phyloP scores from a whole-genome alignment of 37 sponge, comb jelly and placozoan genomes.

The Spongia lamella region DNA sequence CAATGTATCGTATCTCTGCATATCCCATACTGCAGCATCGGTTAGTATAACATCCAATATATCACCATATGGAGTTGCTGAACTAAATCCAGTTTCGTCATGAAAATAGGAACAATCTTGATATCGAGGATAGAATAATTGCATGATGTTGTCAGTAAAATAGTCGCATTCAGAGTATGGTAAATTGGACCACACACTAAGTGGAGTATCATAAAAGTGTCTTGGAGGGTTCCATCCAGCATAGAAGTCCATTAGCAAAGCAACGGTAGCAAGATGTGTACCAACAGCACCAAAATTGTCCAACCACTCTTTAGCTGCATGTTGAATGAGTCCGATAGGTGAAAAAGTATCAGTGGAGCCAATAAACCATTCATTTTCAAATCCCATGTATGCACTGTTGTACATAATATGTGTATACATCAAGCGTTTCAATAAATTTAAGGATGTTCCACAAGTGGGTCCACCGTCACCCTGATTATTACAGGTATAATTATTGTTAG shows the following conservation, averaged over 20 bases:
- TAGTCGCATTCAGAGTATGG: conserved; percentile 49
- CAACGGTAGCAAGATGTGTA: conserved; percentile 26
- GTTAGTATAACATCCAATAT: conserved; percentile 45
- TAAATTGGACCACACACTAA: conserved; percentile 32
- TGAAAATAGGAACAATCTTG: conserved; percentile 65
- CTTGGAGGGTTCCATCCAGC: conserved; percentile 44
- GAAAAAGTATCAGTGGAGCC: conserved; percentile 6
- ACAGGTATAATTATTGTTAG: conserved; percentile 2
- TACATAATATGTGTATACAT: conserved; percentile 64
- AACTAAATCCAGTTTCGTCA: conserved; percentile 54
- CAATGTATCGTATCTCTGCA: conserved; percentile 45
- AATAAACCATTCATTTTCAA: conserved; percentile 51
- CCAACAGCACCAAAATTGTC: conserved; percentile 4
- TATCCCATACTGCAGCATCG: conserved; percentile 46
- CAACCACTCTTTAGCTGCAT: conserved; percentile 33
- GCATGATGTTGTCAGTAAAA: conserved; percentile 45
- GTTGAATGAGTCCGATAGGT: conserved; percentile 48
- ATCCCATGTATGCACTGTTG: conserved; percentile 51
- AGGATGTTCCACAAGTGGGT: conserved; percentile 57
- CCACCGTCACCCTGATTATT: conserved; percentile 12
- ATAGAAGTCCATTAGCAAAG: conserved; percentile 46
- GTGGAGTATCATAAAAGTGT: conserved; percentile 10
- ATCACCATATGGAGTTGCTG: conserved; percentile 59
- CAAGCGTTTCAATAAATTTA: conserved; percentile 55
- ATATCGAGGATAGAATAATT: conserved; percentile 47